Evolutionary conservation across 92 coral and sea anemone species (phyloP).

Genomic region (Porites rus): DNA sequence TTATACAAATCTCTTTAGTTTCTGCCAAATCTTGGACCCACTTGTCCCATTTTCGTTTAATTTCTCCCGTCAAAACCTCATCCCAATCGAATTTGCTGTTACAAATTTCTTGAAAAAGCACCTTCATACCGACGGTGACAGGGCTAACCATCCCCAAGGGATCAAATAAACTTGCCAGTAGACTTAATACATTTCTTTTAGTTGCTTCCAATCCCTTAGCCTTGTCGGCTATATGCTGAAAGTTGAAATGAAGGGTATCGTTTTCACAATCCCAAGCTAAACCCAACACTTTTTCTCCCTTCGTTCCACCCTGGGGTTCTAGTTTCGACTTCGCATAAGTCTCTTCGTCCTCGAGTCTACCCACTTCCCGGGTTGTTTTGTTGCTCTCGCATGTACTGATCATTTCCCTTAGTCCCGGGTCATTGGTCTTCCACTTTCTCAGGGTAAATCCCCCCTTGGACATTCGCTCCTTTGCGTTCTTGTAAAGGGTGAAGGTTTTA

Average conservation of each 20-base stretch:
- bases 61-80: neutral
- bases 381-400: no score
- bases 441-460: no score
- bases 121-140: conserved; percentile 29
- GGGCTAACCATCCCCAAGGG: conserved; percentile 53
- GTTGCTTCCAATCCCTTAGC: neutral
- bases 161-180: conserved; percentile 51
- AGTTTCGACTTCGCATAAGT: no score
- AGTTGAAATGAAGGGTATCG: neutral
- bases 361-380: no score
- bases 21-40: conserved; percentile 46
- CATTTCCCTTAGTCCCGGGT: no score
- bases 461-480: no score
- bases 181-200: conserved; percentile 15
- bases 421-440: no score
- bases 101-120: no score
- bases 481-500: no score
- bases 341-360: no score
- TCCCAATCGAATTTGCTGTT: no score
- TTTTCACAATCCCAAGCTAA: neutral
- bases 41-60: conserved; percentile 36
- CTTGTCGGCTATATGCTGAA: neutral
- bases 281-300: neutral
- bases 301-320: no score
- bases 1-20: conserved; percentile 27